Conservation (phyloP, 2,888 invertebrate genomes). For the Cremastinae sp. region DNA sequence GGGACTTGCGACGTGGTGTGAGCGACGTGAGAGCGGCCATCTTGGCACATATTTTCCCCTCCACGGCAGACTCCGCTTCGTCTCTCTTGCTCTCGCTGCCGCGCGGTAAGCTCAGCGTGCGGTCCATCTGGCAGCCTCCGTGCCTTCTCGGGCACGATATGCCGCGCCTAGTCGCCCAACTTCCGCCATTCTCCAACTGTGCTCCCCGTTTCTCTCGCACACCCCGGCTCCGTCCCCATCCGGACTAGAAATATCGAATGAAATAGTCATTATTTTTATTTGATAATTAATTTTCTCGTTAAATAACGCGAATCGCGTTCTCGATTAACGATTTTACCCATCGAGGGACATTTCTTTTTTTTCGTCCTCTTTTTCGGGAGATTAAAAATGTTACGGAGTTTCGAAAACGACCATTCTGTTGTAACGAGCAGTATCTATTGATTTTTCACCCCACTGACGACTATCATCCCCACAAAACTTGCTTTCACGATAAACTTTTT, state of each 20-base stretch:
- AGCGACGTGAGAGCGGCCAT: slow-evolving; percentile 72
- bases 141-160: slow-evolving; percentile 39
- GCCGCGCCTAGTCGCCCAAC: slow-evolving; percentile 64
- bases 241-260: slow-evolving; percentile 59
- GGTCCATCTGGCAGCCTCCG: slow-evolving; percentile 60
- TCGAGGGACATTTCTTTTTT: background rate
- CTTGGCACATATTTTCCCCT: slow-evolving; percentile 70
- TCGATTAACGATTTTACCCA: background rate
- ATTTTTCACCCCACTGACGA: slow-evolving; percentile 53
- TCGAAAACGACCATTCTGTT: slow-evolving; percentile 26
- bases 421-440: slow-evolving; percentile 57
- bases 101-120: slow-evolving; percentile 27
- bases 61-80: slow-evolving; percentile 52
- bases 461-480: slow-evolving; percentile 16
- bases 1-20: slow-evolving; percentile 70
- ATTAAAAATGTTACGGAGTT: background rate
- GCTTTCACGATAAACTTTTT: background rate
- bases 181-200: slow-evolving; percentile 60
- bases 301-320: background rate
- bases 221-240: slow-evolving; percentile 28
- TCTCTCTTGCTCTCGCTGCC: slow-evolving; percentile 41
- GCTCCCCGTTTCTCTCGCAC: slow-evolving; percentile 9
- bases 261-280: slow-evolving; percentile 26
- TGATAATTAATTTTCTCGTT: slow-evolving; percentile 18
- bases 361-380: background rate